These are phyloP conservation scores for Serrognathus titanus DNA, from an alignment of 2,888 invertebrate species.

Conservation along the genomic window DNA sequence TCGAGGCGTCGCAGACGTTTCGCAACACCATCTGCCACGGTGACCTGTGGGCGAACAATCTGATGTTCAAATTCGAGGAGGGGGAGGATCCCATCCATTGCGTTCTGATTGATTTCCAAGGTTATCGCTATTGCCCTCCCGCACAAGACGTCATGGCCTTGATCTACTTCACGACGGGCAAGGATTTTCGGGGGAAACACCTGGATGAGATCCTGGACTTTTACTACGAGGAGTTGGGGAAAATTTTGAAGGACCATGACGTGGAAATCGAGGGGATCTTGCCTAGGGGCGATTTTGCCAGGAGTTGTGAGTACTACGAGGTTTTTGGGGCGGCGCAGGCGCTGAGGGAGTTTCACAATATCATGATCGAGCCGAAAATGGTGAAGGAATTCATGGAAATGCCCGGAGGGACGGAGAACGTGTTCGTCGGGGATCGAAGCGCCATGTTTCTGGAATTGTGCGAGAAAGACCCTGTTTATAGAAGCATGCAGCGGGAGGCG, in stretches of 20 bases:
- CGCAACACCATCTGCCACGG: slow-evolving; percentile 48
- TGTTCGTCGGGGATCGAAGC: no score
- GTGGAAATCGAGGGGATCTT: slow-evolving; percentile 24
- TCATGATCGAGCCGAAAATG: slow-evolving; percentile 22
- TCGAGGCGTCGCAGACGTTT: slow-evolving; percentile 40
- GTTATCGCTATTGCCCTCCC: slow-evolving; percentile 56
- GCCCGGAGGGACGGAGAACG: background rate
- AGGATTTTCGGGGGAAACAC: slow-evolving; percentile 23
- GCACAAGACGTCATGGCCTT: slow-evolving; percentile 56
- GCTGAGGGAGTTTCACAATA: background rate
- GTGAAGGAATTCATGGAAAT: slow-evolving; percentile 18
- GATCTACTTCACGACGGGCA: slow-evolving; percentile 26
- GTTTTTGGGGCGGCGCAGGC: slow-evolving; percentile 6
- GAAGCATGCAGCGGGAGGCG: no score
- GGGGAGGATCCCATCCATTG: slow-evolving; percentile 25
- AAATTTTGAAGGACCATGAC: slow-evolving; percentile 23
- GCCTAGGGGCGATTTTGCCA: slow-evolving; percentile 26
- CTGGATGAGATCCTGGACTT: slow-evolving; percentile 21
- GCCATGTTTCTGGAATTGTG: no score
- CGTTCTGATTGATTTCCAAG: slow-evolving; percentile 37
- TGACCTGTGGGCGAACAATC: slow-evolving; percentile 51
- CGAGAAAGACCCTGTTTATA: no score
- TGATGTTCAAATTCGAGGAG: slow-evolving; percentile 39
- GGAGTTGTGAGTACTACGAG: slow-evolving; percentile 25
- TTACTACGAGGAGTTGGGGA: slow-evolving; percentile 29